A percentile compares a stretch with the other conserved stretches of the same genome.
Evolutionary conservation across 2,888 invertebrate species (phyloP).

Genomic region (Amiota communis): DNA sequence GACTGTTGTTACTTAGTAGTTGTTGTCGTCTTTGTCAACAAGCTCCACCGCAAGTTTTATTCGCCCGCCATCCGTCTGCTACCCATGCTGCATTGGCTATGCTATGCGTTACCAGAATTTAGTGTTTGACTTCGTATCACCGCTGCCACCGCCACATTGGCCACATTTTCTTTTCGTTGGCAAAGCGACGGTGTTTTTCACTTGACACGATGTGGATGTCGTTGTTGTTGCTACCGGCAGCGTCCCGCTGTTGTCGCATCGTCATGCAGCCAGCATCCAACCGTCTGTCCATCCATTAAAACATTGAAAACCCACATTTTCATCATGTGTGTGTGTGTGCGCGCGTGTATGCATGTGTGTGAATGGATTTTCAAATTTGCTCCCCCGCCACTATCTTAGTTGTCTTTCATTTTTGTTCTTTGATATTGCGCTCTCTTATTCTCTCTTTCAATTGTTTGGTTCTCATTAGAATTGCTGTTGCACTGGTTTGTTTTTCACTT

Average conservation of each 20-base stretch:
- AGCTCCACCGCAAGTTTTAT: too few relatives aligned
- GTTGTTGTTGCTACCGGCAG: background rate
- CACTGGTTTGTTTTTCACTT: background rate
- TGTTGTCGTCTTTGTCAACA: slow-evolving; percentile 13
- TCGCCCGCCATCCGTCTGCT: slow-evolving; percentile 14
- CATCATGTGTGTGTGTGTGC: slow-evolving; percentile 20
- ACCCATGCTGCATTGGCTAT: too few relatives aligned
- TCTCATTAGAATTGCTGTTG: background rate
- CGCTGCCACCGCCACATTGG: background rate
- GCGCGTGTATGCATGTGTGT: slow-evolving; percentile 30
- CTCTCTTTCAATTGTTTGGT: background rate
- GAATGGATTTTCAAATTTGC: slow-evolving; percentile 41
- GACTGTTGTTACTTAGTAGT: background rate
- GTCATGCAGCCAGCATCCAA: slow-evolving; percentile 22
- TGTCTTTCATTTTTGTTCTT: background rate
- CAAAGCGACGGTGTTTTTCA: slow-evolving; percentile 15
- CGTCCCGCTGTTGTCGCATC: slow-evolving; percentile 16
- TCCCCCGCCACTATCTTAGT: slow-evolving; percentile 1
- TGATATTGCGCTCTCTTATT: background rate
- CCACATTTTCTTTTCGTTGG: slow-evolving; percentile 27
- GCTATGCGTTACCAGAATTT: too few relatives aligned
- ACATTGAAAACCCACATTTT: slow-evolving; percentile 1
- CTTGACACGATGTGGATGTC: slow-evolving; percentile 49
- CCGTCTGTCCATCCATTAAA: background rate
- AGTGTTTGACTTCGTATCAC: too few relatives aligned